Evolutionary conservation across 1,140 invertebrate genomes (phyloP).

Genomic region (Solenopsis fugax): DNA sequence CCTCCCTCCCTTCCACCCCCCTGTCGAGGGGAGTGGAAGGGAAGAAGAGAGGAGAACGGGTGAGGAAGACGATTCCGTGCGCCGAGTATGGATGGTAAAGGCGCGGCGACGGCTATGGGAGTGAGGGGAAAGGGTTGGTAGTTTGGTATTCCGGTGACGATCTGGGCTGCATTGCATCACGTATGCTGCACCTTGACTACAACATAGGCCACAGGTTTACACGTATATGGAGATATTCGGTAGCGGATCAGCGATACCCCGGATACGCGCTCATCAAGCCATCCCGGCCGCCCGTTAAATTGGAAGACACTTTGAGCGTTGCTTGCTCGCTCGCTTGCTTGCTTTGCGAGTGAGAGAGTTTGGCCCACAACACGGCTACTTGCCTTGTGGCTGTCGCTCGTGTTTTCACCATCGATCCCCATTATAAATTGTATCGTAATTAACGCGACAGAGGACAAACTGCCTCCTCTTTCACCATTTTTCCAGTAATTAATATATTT

Average conservation of each 20-base stretch:
- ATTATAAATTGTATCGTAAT: constrained; percentile 53
- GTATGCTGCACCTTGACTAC: constrained; percentile 78
- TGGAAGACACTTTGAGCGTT: constrained; percentile 56
- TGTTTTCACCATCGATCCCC: constrained; percentile 23
- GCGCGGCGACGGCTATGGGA: constrained; percentile 32
- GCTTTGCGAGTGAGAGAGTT: constrained; percentile 37
- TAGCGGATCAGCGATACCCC: constrained; percentile 55
- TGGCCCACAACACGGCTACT: constrained; percentile 3
- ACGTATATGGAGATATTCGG: constrained; percentile 72
- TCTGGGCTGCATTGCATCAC: constrained; percentile 80
- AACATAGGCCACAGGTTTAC: constrained; percentile 79
- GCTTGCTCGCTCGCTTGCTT: constrained; percentile 30
- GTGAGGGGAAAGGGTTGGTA: constrained; percentile 52
- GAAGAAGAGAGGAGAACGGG: neutral
- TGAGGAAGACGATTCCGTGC: constrained; percentile 64
- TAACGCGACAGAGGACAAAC: constrained; percentile 22
- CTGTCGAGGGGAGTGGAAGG: neutral
- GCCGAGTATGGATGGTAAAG: constrained; percentile 49
- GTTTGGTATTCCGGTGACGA: constrained; percentile 82
- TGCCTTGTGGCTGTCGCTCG: constrained; percentile 8
- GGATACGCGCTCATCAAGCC: constrained; percentile 70
- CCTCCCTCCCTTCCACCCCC: neutral
- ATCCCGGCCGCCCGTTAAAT: constrained; percentile 44
- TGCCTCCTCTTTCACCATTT: constrained; percentile 17
- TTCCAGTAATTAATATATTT: constrained; percentile 53